These are phyloP conservation scores for Hirtodrosophila cameraria DNA, from an alignment of 2,888 invertebrate genomes.

Conservation along the genomic window DNA sequence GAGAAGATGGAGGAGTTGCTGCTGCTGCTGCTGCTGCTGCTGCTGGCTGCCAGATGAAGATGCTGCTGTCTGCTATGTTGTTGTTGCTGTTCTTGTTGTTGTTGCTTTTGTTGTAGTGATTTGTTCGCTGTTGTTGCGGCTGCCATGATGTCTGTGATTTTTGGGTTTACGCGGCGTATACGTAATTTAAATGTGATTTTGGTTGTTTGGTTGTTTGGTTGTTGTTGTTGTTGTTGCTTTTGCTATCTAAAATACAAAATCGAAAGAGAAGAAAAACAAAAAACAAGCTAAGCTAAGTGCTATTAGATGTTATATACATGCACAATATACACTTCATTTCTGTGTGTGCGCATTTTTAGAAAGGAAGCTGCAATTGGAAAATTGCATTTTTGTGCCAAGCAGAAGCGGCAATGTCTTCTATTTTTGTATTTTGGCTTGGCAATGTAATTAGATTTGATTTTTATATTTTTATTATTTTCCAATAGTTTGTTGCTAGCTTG, in stretches of 20 bases:
- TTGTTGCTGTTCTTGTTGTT: slow-evolving; percentile 36
- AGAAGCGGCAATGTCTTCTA: slow-evolving; percentile 24
- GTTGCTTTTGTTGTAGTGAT: slow-evolving; percentile 55
- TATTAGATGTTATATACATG: slow-evolving; percentile 41
- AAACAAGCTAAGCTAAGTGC: slow-evolving; percentile 36
- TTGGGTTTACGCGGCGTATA: slow-evolving; percentile 58
- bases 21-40: slow-evolving; percentile 32
- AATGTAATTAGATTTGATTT: slow-evolving; percentile 63
- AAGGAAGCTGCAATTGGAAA: slow-evolving; percentile 58
- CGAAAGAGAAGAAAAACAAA: slow-evolving; percentile 34
- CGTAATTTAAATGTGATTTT: slow-evolving; percentile 74
- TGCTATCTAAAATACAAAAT: slow-evolving; percentile 57
- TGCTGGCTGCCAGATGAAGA: slow-evolving; percentile 55
- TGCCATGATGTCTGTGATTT: slow-evolving; percentile 76
- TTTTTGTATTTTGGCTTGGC: slow-evolving; percentile 21
- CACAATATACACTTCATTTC: slow-evolving; percentile 20
- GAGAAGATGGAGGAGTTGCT: slow-evolving; percentile 34
- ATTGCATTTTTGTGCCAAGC: slow-evolving; percentile 26
- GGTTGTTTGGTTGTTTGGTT: slow-evolving; percentile 23
- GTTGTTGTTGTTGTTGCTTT: slow-evolving; percentile 19
- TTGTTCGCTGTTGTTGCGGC: slow-evolving; percentile 59
- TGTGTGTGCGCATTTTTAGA: slow-evolving; percentile 58
- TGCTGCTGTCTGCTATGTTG: slow-evolving; percentile 51
- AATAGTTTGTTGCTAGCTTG: slow-evolving; percentile 11
- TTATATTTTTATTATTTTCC: slow-evolving; percentile 50